Evolutionary conservation across 2,797 vertebrate species (phyloP), one percentile per base, ranked within the genome.

Genomic region (Lateolabrax maculatus): DNA sequence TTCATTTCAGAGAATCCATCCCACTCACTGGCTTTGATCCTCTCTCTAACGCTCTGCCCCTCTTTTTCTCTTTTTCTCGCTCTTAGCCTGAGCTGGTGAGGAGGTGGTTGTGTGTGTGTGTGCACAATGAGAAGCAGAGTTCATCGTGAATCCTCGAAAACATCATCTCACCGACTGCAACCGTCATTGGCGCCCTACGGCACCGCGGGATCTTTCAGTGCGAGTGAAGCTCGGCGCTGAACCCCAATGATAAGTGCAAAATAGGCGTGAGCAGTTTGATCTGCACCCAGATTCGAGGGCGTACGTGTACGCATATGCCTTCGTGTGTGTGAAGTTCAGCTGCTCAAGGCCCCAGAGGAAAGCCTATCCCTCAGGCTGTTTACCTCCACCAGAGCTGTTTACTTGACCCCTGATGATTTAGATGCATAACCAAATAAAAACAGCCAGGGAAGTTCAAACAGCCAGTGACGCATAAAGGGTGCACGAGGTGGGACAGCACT

Each of bases 361-460:
- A 83, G 91, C 89, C 81, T 85, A 89, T 93, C 87, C 92, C 85
- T 89, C 83, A 62, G 89, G 90, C 93, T 94, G 93, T 95, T 95
- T 95, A 94, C 90, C 86, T 92, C 89, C 80, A 84, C 83, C 85
- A 84, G 86, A 93, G 89, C 88, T 95, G 95, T 94, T 95, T 95
- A 94, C 93, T 94, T 94, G 92, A 93, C 90, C 93, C 78, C 93
- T 84, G 94, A 94, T 94, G 94, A 95, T 94, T 95, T 94, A 94
- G 94, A 93, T 87, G 83, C 92, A 92, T 85, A 88, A 89, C 81
- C 90, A 93, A 95, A 93, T 94, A 92, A 95, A 94, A 95, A 93
- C 92, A 92, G 85, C 75, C 90, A 81, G 85, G 44, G 62, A 84
- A 90, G 89, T 93, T 95, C 91, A 94, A 93, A 94, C 91, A 93